Evolutionary conservation across 2,797 vertebrate genomes (phyloP), one percentile per base, ranked within the genome.

Genomic region (Propithecus perrieri): DNA sequence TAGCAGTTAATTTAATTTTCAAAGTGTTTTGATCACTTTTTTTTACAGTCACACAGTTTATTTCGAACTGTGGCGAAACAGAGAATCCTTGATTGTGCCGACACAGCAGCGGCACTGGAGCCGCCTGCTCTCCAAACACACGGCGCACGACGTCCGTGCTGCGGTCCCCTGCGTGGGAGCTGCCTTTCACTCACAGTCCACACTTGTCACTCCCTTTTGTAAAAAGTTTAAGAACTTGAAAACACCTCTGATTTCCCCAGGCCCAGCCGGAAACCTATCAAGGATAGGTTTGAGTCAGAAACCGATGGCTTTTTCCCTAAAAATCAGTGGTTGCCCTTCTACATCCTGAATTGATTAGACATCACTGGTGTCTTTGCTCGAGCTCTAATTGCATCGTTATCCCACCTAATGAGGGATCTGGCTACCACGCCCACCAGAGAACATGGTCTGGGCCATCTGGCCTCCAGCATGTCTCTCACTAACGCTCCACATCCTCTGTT

Each of bases 291-390:
- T 53, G 17, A 89, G 55, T 71, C 24, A 41, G 65, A 57, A 65
- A 89, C 35, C 55, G 38, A 93, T 87, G 46, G 26, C 20, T 46
- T 89, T 38, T 89, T 43, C 38, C 35, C 53, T 88, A 59, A 76
- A 89, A 93, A 89, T 84, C 92, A 71, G 43, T 89, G 83, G 30
- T 28, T 89, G 15, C 22, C 50, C 30, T 24, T 93, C 50, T 43
- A 87, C 38, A 43, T 38, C 48, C 61, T 83, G 22, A 91, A 84
- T 91, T 91, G 96, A 97, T 91, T 89, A 86, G 30, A 53, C 35
- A 79, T 75, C 84, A 93, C 43, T 38, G 22, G 22, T 38, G 30
- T 22, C 57, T 24, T 41, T 75, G 33, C 50, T 86, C 53, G 4
- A 53, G 46, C 4, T 83, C 79, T 95, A 69, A 94, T 93, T 59